Base-by-base conservation (phyloP, 2,113 vertebrate genomes). In the Poecilia latipinna region DNA sequence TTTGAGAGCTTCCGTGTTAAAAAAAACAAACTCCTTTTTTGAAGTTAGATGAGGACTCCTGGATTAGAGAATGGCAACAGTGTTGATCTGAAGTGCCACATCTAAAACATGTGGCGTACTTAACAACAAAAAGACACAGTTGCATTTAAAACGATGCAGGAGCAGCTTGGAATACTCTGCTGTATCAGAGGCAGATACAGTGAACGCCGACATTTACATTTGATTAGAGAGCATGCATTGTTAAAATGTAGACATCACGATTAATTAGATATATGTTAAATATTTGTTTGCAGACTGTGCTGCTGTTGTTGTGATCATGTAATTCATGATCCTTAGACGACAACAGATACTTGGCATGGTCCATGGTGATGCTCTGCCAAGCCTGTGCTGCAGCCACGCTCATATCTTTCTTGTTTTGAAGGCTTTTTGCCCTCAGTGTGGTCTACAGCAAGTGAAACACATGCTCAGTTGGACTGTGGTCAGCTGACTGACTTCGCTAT, bases 391-490 rank as follows among this genome's bases (percentile, higher is more conserved):
- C 68, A 82, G 81, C 81, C 86, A 82, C 79, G 72, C 74, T 86
- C 31, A 26, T 71, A 75, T 80, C 85, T 88, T 84, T 81, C 82
- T 82, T 82, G 82, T 84, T 90, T 79, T 72, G 71, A 68, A 73
- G 76, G 54, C 74, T 69, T 79, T 77, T 78, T 81, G 86, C 79
- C 68, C 65, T 80, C 79, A 87, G 73, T 81, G 80, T 88, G 78
- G 82, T 84, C 85, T 63, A 63, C 63, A 71, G 86, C 68, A 72
- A 80, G 68, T 70, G 69, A 70, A 87, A 78, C 83, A 89, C 74
- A 83, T 85, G 88, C 86, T 80, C 72, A 68, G 42, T 87, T 86
- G 80, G 83, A 78, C 44, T 70, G 68, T 72, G 71, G 87, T 88
- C 82, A 86, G 76, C 77, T 77, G 84, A 85, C 74, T 68, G 64